These are phyloP conservation scores for Dryomyza anilis DNA, from an alignment of 2,888 invertebrate species.

Conservation along the genomic window DNA sequence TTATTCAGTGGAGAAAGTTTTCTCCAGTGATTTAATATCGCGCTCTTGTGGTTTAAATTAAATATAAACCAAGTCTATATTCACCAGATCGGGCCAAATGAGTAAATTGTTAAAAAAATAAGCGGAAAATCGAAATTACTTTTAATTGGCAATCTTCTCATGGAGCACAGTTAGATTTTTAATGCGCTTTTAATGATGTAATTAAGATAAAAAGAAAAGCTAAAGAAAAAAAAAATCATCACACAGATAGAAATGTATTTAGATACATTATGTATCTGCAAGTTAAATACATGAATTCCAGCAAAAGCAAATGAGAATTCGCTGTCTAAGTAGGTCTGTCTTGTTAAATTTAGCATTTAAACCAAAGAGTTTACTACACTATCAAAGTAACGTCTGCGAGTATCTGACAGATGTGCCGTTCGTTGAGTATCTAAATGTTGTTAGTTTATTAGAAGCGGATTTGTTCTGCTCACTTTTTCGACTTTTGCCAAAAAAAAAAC, in stretches of 20 bases:
- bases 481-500: too few relatives aligned
- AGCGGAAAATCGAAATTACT: constrained; percentile 18
- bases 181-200: constrained; percentile 26
- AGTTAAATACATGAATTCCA: background rate
- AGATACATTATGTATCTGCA: background rate
- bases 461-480: too few relatives aligned
- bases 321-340: constrained; percentile 10
- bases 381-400: background rate
- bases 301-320: background rate
- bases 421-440: too few relatives aligned
- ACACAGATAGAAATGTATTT: background rate
- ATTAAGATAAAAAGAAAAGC: constrained; percentile 17
- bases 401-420: background rate
- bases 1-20: constrained; percentile 11
- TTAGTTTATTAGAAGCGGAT: too few relatives aligned
- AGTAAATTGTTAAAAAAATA: constrained; percentile 12
- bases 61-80: background rate
- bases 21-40: too few relatives aligned
- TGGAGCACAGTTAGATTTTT: constrained; percentile 15
- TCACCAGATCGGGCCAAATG: background rate
- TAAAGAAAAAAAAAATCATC: background rate
- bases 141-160: constrained; percentile 20
- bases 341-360: constrained; percentile 7
- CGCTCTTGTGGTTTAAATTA: background rate
- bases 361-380: background rate